These are phyloP conservation scores for Scolanthus callimorphus DNA, from an alignment of 92 coral and sea anemone genomes.

Conservation along the genomic window DNA sequence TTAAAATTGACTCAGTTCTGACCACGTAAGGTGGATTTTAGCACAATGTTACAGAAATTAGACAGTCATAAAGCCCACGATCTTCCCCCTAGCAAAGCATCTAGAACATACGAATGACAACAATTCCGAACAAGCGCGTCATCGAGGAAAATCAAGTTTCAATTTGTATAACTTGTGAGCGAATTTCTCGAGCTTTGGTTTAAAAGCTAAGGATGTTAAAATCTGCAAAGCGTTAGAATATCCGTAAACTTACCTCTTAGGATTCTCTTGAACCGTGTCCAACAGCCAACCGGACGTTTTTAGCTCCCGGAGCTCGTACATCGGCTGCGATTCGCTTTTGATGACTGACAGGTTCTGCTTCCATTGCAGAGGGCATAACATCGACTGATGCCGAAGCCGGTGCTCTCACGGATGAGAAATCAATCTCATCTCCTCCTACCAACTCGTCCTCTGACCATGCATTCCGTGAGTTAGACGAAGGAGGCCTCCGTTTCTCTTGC, in stretches of 20 bases:
- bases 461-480: constrained; percentile 83
- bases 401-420: constrained; percentile 79
- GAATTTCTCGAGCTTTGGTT: no score
- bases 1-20: constrained; percentile 9
- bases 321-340: constrained; percentile 83
- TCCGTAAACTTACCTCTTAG: constrained; percentile 82
- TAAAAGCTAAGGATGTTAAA: no score
- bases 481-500: constrained; percentile 68
- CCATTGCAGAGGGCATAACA: constrained; percentile 94
- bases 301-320: constrained; percentile 91
- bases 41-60: no score
- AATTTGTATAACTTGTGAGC: no score
- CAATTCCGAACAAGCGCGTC: no score
- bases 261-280: constrained; percentile 96
- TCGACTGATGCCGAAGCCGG: constrained; percentile 96
- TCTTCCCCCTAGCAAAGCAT: no score
- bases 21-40: neutral
- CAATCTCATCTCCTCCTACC: constrained; percentile 85
- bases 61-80: no score
- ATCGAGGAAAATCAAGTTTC: no score
- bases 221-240: no score
- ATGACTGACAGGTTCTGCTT: constrained; percentile 85
- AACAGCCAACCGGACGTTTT: constrained; percentile 95
- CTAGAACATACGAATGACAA: no score
- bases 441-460: constrained; percentile 97